Base-by-base conservation (phyloP, 1,140 invertebrate genomes). In the Eueides isabella region DNA sequence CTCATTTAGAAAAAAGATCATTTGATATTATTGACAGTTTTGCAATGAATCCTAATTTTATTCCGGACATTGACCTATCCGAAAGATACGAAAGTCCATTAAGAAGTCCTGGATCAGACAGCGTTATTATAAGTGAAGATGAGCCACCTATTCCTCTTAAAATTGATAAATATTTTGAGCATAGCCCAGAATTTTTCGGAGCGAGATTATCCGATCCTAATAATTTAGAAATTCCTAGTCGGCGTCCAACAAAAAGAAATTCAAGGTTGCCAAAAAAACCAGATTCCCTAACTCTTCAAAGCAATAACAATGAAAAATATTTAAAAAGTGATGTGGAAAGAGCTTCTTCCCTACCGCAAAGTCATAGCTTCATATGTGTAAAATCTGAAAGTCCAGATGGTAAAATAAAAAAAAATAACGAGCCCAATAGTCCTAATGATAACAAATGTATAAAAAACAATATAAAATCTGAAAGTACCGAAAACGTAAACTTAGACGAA, bases 141-240 rank as follows among this genome's bases (percentile, higher is more conserved):
- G 93, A 94, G 81, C 92, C 90, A 65, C 92, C 92, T 26, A 91
- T 94, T 68, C 91, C 86, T 64, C 81, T 94, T 71, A 93, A 90
- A 90, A 93, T 94, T 72, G 93, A 94, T 79, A 94, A 94, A 80
- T 94, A 94, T 81, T 94, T 94, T 82, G 93, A 94, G 84, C 89
- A 94, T 64, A 94, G 93, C 83, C 93, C 93, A n/a, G 93, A 93
- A 76, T 94, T 94, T 86, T 94, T 94, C 74, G 92, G 93, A 62
- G 93, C 93, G 14, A 79, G 93, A 75, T 86, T 89, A 72, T 91
- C 90, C 5, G 89, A 92, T 77, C 85, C 90, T 38, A 86, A 91
- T 77, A 91, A 86, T 80, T 78, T 79, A 70, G 85, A 93, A 76
- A 92, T 93, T 73, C 90, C 90, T 28, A 92, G 86, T 71, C 78